phyloP scores from a whole-genome alignment of 1,140 invertebrate genomes.

The Neodiprion virginianus region DNA sequence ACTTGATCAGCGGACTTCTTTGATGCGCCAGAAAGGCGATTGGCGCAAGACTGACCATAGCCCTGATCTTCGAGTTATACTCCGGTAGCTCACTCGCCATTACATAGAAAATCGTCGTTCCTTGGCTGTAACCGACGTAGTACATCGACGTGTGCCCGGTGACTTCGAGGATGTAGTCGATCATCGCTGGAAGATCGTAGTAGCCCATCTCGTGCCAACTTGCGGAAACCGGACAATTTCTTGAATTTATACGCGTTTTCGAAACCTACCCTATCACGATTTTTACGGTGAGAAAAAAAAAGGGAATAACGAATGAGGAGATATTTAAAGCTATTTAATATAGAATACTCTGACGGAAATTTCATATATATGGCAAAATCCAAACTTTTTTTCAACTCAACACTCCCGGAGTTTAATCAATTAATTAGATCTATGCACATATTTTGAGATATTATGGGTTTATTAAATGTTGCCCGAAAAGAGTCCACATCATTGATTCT shows the following conservation, averaged over 20 bases:
- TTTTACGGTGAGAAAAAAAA: no score
- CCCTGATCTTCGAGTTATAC: slow-evolving; percentile 70
- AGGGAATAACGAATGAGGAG: no score
- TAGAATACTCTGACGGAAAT: not conserved
- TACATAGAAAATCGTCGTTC: slow-evolving; percentile 62
- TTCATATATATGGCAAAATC: not conserved
- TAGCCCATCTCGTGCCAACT: slow-evolving; percentile 66
- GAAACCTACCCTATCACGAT: no score
- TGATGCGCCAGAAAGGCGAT: slow-evolving; percentile 61
- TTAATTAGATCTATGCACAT: no score
- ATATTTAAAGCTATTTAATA: no score
- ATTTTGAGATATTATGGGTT: no score
- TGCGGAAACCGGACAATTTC: slow-evolving; percentile 26
- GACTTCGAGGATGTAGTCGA: slow-evolving; percentile 65
- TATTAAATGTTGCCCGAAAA: no score
- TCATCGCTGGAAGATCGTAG: slow-evolving; percentile 66
- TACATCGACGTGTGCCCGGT: slow-evolving; percentile 61
- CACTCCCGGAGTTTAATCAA: no score
- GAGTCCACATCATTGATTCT: no score
- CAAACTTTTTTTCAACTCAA: not conserved
- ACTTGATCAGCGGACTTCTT: slow-evolving; percentile 52
- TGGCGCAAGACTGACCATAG: slow-evolving; percentile 71
- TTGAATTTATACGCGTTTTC: no score
- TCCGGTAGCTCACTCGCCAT: slow-evolving; percentile 71
- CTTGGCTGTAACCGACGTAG: slow-evolving; percentile 69